Percentiles rank a stretch among this genome's conserved stretches.
Conservation (phyloP, 2,797 vertebrate genomes). For the Phylloscopus collybita region DNA sequence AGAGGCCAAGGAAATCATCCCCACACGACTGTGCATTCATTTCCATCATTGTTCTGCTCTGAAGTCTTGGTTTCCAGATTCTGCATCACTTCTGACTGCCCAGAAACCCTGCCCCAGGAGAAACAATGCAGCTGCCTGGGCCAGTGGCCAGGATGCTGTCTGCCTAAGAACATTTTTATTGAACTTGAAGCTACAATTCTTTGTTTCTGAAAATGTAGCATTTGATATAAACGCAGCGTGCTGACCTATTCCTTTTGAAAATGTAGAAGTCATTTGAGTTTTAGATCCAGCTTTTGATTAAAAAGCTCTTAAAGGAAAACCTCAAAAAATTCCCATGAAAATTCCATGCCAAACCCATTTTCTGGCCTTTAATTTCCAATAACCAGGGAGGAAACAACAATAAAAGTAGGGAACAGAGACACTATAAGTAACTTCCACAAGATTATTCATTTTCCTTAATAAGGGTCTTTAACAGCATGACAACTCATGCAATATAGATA, state of each 20-base stretch:
- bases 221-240: background rate
- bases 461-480: background rate
- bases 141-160: constrained; percentile 32
- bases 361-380: constrained; percentile 36
- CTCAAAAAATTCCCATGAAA: background rate
- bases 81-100: constrained; percentile 26
- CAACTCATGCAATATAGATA: constrained; percentile 19
- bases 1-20: background rate
- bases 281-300: constrained; percentile 43
- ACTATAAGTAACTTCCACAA: background rate
- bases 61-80: constrained; percentile 29
- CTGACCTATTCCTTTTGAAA: constrained; percentile 49
- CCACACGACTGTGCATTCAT: background rate
- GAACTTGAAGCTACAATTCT: constrained; percentile 35
- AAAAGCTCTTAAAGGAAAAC: constrained; percentile 47
- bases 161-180: constrained; percentile 49
- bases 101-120: constrained; percentile 13
- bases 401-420: background rate
- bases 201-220: constrained; percentile 37
- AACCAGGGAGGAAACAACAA: background rate
- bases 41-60: constrained; percentile 34
- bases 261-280: background rate
- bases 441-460: constrained; percentile 24
- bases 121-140: constrained; percentile 58
- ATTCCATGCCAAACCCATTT: background rate